Conservation (phyloP, 2,888 invertebrate genomes). For the Drosophila crucigera region DNA sequence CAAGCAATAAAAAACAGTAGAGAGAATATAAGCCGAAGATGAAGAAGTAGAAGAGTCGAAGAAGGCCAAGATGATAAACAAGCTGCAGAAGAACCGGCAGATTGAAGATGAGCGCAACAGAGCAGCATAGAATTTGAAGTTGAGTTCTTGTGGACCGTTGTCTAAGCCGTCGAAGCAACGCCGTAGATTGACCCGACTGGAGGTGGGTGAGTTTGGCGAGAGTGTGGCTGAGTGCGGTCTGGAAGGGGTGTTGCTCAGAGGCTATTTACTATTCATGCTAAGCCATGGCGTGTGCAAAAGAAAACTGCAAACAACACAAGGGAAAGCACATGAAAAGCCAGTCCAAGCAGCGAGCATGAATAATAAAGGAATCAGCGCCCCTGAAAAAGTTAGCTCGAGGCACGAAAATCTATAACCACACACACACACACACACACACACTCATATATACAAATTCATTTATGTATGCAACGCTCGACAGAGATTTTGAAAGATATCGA, state of each 20-base stretch:
- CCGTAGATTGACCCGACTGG: slow-evolving; percentile 35
- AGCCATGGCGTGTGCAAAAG: slow-evolving; percentile 72
- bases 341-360: slow-evolving; percentile 64
- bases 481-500: slow-evolving; percentile 7
- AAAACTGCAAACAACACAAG: slow-evolving; percentile 75
- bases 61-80: slow-evolving; percentile 1
- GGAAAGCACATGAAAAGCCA: slow-evolving; percentile 64
- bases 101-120: neutral
- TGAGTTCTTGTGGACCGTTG: slow-evolving; percentile 28
- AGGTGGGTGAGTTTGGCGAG: neutral
- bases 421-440: neutral
- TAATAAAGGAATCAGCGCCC: slow-evolving; percentile 72
- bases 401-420: slow-evolving; percentile 34
- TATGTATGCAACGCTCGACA: neutral
- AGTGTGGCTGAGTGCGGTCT: neutral
- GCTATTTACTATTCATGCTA: slow-evolving; percentile 77
- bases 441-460: neutral
- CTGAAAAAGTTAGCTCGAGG: slow-evolving; percentile 66
- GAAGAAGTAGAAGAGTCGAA: slow-evolving; percentile 1
- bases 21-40: slow-evolving; percentile 12
- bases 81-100: neutral
- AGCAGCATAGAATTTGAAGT: slow-evolving; percentile 35
- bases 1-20: slow-evolving; percentile 28
- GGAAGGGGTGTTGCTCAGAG: slow-evolving; percentile 4
- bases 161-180: slow-evolving; percentile 38